Base-by-base conservation (phyloP, 1,140 invertebrate species). In the Achroia grisella region DNA sequence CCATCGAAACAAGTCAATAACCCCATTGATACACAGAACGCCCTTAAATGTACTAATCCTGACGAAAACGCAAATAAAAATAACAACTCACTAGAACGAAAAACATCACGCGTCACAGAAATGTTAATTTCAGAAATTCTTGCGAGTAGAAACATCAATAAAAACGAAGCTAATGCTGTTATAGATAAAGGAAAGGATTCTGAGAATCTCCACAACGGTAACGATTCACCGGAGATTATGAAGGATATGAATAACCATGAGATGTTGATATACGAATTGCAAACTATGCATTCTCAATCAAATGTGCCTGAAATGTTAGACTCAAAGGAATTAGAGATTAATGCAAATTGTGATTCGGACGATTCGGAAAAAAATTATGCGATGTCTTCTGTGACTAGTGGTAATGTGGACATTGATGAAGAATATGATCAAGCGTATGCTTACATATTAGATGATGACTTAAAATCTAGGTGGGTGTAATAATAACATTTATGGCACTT, bases 241-340 rank as follows among this genome's bases (percentile, higher is more conserved):
- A 86, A 88, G 59, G 88, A 89, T 57, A 87, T 87, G 71, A 80
- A 87, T 49, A 89, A 89, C 56, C 88, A 88, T 54, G 89, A 89
- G 61, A 80, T 89, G 70, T 76, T 89, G 30, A 89, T 89, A 48
- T 80, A 86, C 43, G 89, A 89, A 57, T 55, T 89, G 55, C 86
- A 89, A 50, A 82, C 72, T 30, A 89, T 89, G 89, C 73, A 82
- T 11, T 88, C 70, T 23, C 73, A 73, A 27, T 75, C 71, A 6
- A 87, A 64, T 63, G 78, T 72, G 49, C 72, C 60, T 33, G 86
- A 66, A 30, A 68, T 17, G 62, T 73, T 63, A 47, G 84, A 74
- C 27, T 30, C 47, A 8, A 62, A 62, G 35, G 67, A 69, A 9
- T 34, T 34, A 11, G 32, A 11, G 10, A 11, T n/a, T 48, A 71